A percentile compares a stretch with the other conserved stretches of the same genome.
Conservation (phyloP, 1,140 invertebrate species). For the Pogonomyrmex barbatus region DNA sequence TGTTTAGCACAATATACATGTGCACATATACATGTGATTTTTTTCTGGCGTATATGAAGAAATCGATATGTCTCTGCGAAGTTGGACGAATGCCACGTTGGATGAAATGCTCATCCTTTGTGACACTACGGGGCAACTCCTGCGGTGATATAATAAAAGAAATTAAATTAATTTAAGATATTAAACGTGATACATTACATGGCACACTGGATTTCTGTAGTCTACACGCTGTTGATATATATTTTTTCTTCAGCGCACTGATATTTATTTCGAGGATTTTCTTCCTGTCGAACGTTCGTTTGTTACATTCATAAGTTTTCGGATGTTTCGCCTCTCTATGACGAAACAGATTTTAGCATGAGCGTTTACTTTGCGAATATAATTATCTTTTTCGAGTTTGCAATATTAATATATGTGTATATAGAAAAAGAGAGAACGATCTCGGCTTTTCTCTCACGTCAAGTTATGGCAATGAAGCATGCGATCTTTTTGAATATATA, state of each 20-base stretch:
- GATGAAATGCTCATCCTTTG: neutral
- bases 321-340: constrained; percentile 13
- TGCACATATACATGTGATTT: neutral
- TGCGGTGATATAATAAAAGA: neutral
- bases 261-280: constrained; percentile 31
- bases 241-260: neutral
- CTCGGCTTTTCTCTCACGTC: constrained; percentile 34
- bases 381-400: neutral
- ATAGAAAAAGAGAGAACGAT: neutral
- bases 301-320: constrained; percentile 18
- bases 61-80: constrained; percentile 30
- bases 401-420: constrained; percentile 33
- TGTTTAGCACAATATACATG: neutral
- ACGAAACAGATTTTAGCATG: neutral
- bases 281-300: constrained; percentile 8
- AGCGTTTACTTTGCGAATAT: constrained; percentile 11
- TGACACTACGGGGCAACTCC: neutral
- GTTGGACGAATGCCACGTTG: neutral
- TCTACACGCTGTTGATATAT: neutral
- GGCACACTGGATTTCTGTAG: neutral
- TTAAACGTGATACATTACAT: neutral
- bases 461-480: neutral
- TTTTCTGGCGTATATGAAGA: neutral
- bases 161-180: neutral
- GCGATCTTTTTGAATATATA: constrained; percentile 16